Evolutionary conservation across 2,797 vertebrate genomes (phyloP).

Genomic region (Atherinosoma microstoma): DNA sequence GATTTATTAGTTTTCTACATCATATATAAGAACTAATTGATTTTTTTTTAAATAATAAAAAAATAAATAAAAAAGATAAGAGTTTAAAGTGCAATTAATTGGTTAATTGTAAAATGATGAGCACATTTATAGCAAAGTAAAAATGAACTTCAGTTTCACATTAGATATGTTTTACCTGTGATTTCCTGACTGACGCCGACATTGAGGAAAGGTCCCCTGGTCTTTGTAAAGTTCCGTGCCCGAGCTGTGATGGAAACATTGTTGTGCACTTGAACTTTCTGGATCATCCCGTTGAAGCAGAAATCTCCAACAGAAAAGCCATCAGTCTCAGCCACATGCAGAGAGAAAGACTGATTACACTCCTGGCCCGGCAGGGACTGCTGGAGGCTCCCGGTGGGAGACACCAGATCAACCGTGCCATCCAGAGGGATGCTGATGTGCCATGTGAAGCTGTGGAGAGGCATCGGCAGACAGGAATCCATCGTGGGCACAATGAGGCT

Average conservation of each 20-base stretch:
- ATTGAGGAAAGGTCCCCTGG: conserved; percentile 75
- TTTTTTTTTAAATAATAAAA: not conserved
- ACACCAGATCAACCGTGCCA: conserved; percentile 79
- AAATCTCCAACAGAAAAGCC: conserved; percentile 84
- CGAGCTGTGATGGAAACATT: conserved; percentile 85
- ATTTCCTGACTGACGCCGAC: conserved; percentile 85
- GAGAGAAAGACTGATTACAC: conserved; percentile 76
- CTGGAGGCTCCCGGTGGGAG: conserved; percentile 79
- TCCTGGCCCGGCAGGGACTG: conserved; percentile 83
- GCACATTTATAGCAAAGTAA: not conserved
- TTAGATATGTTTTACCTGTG: conserved; percentile 78
- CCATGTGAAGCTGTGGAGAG: conserved; percentile 88
- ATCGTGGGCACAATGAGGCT: conserved; percentile 80
- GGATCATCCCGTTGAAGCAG: conserved; percentile 85
- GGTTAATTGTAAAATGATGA: not conserved
- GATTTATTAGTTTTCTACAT: not conserved
- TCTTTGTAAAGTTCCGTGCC: conserved; percentile 65
- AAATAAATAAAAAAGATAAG: not conserved
- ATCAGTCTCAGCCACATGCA: conserved; percentile 65
- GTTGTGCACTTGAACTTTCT: conserved; percentile 87
- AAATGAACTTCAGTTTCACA: not conserved
- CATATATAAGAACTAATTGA: not conserved
- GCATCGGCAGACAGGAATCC: conserved; percentile 82
- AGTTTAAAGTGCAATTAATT: not conserved
- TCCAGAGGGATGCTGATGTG: conserved; percentile 78